phyloP scores from a whole-genome alignment of 2,888 invertebrate species.

The Trichopria drosophilae region DNA sequence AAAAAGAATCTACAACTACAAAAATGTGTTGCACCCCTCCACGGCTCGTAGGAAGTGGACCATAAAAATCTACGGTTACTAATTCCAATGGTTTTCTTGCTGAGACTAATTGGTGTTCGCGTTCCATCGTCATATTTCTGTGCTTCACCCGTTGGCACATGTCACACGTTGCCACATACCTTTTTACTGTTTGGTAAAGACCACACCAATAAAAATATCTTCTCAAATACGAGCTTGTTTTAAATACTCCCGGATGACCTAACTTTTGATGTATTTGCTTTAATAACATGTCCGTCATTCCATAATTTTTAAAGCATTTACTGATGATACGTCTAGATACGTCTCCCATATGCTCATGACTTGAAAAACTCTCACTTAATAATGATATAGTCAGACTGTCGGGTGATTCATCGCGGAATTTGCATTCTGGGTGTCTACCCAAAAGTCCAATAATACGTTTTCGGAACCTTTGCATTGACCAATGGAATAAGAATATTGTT shows the following conservation, averaged over 20 bases:
- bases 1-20: conserved; percentile 22
- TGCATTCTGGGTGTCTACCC: no score
- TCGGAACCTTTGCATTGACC: no score
- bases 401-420: no score
- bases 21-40: conserved; percentile 25
- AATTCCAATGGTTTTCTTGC: neutral
- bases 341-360: no score
- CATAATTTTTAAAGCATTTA: no score
- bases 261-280: conserved; percentile 10
- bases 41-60: neutral
- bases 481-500: no score
- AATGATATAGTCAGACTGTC: no score
- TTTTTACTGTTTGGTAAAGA: conserved; percentile 14
- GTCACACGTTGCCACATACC: conserved; percentile 9
- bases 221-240: conserved; percentile 10
- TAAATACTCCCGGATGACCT: neutral
- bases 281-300: no score
- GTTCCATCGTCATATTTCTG: conserved; percentile 5
- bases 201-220: neutral
- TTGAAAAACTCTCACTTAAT: no score
- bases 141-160: conserved; percentile 26
- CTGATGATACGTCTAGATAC: no score
- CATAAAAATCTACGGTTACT: neutral
- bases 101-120: conserved; percentile 13
- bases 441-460: no score